These are phyloP conservation scores for Lucifuga dentata DNA, from an alignment of 2,113 vertebrate genomes.

Conservation along the genomic window DNA sequence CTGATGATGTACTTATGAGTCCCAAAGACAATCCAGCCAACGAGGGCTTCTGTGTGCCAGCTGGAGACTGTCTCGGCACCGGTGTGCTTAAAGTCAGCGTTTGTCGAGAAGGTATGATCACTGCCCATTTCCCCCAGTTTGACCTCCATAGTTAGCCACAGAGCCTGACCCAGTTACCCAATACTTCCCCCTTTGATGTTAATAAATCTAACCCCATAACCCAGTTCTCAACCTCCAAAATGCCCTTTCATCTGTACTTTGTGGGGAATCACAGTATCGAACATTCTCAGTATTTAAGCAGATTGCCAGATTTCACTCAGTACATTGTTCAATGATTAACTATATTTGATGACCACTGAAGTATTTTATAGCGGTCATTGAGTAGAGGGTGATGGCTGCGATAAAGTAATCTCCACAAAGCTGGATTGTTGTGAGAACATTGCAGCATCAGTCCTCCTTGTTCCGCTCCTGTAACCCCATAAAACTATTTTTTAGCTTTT, in stretches of 20 bases:
- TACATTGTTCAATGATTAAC: constrained; percentile 73
- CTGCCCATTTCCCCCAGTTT: not conserved
- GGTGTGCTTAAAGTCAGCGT: constrained; percentile 94
- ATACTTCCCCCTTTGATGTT: constrained; percentile 22
- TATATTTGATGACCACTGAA: constrained; percentile 23
- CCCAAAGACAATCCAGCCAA: constrained; percentile 87
- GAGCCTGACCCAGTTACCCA: constrained; percentile 43
- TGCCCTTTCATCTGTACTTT: constrained; percentile 14
- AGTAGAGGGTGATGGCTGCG: constrained; percentile 46
- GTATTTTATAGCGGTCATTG: constrained; percentile 56
- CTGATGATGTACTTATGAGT: constrained; percentile 88
- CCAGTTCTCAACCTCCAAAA: constrained; percentile 10
- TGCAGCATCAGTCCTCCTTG: too few relatives aligned
- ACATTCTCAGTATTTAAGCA: constrained; percentile 58
- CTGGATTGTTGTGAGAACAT: too few relatives aligned
- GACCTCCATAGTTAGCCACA: not conserved
- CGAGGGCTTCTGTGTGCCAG: constrained; percentile 92
- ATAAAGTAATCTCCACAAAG: constrained; percentile 35
- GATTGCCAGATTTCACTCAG: constrained; percentile 44
- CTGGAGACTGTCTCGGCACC: constrained; percentile 90
- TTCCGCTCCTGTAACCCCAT: constrained; percentile 8
- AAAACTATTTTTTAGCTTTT: too few relatives aligned
- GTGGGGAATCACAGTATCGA: constrained; percentile 11
- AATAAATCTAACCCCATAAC: constrained; percentile 23
- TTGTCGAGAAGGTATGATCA: constrained; percentile 89